phyloP scores from a whole-genome alignment of 2,797 vertebrate species.

The Hippocampus kuda region DNA sequence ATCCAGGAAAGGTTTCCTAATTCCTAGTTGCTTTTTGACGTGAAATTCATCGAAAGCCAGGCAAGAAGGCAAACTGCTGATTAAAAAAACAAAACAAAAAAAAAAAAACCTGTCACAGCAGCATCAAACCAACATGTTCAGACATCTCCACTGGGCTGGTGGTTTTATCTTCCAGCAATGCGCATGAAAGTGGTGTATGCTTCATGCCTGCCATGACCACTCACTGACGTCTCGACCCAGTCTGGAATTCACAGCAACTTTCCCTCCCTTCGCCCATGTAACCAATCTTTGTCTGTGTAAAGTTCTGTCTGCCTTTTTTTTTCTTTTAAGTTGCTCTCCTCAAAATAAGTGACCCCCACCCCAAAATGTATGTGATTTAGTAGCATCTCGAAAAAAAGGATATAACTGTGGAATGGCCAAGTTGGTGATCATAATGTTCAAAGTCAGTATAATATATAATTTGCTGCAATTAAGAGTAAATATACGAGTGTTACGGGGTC shows the following conservation, averaged over 20 bases:
- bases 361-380: not conserved
- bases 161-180: slow-evolving; percentile 49
- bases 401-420: not conserved
- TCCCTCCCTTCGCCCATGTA: slow-evolving; percentile 49
- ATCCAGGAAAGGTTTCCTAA: no score
- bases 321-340: slow-evolving; percentile 15
- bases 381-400: not conserved
- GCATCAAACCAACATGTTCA: slow-evolving; percentile 56
- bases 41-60: no score
- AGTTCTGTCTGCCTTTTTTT: slow-evolving; percentile 13
- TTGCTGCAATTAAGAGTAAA: slow-evolving; percentile 3
- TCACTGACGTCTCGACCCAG: slow-evolving; percentile 54
- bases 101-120: slow-evolving; percentile 9
- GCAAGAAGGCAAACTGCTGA: slow-evolving; percentile 1
- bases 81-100: slow-evolving; percentile 1
- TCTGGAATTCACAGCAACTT: slow-evolving; percentile 70
- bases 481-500: not conserved
- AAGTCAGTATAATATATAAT: not conserved
- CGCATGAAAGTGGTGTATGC: slow-evolving; percentile 44
- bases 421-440: not conserved
- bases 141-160: slow-evolving; percentile 43
- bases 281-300: slow-evolving; percentile 50
- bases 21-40: no score
- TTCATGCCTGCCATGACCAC: slow-evolving; percentile 55
- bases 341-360: not conserved